Evolutionary conservation across 2,113 vertebrate species (phyloP).

Genomic region (Hemicordylus capensis): DNA sequence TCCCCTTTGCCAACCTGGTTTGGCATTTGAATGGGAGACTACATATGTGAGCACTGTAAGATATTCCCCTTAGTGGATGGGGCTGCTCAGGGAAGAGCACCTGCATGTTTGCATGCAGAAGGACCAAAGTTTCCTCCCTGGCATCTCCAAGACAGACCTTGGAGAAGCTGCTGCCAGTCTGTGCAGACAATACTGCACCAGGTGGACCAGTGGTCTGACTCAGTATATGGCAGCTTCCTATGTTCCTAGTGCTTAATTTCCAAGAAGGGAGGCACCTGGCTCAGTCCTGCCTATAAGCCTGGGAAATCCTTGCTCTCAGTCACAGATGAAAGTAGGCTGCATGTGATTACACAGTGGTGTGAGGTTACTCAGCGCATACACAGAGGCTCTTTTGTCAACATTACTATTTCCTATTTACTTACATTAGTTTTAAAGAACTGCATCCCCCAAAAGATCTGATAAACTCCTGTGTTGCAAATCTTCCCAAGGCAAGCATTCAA

Average conservation of each 20-base stretch:
- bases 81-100: too few species aligned
- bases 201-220: too few species aligned
- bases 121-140: background rate
- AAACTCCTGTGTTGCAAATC: background rate
- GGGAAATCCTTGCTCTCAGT: background rate
- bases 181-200: too few species aligned
- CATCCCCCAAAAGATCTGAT: background rate
- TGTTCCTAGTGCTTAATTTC: background rate
- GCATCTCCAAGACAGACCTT: too few species aligned
- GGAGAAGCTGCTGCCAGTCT: too few species aligned
- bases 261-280: background rate
- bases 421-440: too few species aligned
- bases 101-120: background rate
- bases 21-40: too few species aligned
- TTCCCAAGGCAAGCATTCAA: background rate
- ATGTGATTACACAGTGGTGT: background rate
- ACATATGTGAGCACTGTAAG: too few species aligned
- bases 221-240: too few species aligned
- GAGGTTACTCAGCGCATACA: background rate
- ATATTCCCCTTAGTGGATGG: too few species aligned
- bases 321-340: background rate
- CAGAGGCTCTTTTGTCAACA: background rate
- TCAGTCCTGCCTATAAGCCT: background rate
- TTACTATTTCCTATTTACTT: too few species aligned
- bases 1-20: too few species aligned